phyloP scores from a whole-genome alignment of 2,888 invertebrate species.

The Ypsolopha sequella region DNA sequence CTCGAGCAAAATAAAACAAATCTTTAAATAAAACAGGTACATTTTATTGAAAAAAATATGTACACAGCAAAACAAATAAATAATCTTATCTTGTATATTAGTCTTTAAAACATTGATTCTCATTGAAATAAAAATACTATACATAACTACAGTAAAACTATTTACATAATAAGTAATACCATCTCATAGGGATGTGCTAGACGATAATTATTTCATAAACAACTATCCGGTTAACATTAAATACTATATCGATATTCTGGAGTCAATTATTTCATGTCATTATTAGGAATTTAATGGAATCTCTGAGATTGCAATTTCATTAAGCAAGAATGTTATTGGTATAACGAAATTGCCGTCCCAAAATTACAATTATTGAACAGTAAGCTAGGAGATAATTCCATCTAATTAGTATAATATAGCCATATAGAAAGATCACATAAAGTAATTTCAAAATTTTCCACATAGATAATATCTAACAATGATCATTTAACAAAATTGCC shows the following conservation, averaged over 20 bases:
- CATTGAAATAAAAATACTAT: constrained; percentile 69
- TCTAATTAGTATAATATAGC: constrained; percentile 37
- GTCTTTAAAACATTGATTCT: constrained; percentile 70
- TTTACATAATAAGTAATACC: constrained; percentile 71
- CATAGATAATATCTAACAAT: constrained; percentile 51
- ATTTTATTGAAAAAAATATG: constrained; percentile 71
- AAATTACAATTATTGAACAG: not conserved
- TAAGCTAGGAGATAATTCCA: constrained; percentile 42
- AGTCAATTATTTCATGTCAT: constrained; percentile 37
- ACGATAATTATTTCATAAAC: constrained; percentile 55
- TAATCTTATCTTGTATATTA: constrained; percentile 71
- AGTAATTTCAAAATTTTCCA: constrained; percentile 42
- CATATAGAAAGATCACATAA: constrained; percentile 41
- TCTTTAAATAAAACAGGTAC: constrained; percentile 65
- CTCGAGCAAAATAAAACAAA: constrained; percentile 9
- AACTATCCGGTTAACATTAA: constrained; percentile 61
- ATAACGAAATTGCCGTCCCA: not conserved
- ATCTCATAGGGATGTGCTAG: constrained; percentile 50
- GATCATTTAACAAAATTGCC: constrained; percentile 54
- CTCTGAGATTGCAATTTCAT: constrained; percentile 57
- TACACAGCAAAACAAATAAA: constrained; percentile 72
- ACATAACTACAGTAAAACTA: constrained; percentile 66
- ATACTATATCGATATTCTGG: constrained; percentile 55
- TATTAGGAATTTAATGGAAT: constrained; percentile 45
- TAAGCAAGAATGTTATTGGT: not conserved